Percentiles rank a stretch among this genome's conserved stretches.
phyloP scores from a whole-genome alignment of 1,140 invertebrate genomes.

The Anoplophora glabripennis region DNA sequence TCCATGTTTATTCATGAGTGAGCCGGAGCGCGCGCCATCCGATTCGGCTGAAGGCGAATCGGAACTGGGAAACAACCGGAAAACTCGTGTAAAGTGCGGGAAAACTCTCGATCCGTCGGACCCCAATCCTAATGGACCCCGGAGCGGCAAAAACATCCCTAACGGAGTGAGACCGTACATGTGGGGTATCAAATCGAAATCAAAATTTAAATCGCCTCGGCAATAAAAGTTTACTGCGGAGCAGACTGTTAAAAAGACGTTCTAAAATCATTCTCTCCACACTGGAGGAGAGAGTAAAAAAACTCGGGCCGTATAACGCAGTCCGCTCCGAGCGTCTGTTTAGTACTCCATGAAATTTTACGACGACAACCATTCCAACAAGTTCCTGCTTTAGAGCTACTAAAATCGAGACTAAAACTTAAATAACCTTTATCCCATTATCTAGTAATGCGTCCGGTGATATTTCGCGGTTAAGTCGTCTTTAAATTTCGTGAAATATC shows the following conservation, averaged over 20 bases:
- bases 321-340: conserved; percentile 25
- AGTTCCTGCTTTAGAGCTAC: conserved; percentile 36
- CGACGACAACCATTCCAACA: conserved; percentile 40
- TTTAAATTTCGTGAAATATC: conserved; percentile 19
- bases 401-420: conserved; percentile 25
- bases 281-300: conserved; percentile 22
- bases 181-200: conserved; percentile 18
- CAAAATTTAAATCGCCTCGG: conserved; percentile 24
- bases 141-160: conserved; percentile 10
- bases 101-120: conserved; percentile 26
- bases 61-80: conserved; percentile 21
- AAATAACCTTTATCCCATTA: conserved; percentile 19
- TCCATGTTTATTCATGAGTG: conserved; percentile 15
- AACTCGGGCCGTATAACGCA: conserved; percentile 34
- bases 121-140: conserved; percentile 11
- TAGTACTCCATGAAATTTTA: conserved; percentile 46
- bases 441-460: conserved; percentile 6
- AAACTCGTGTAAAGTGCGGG: conserved; percentile 21
- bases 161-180: conserved; percentile 9
- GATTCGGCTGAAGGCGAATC: conserved; percentile 7
- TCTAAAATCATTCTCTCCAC: conserved; percentile 23
- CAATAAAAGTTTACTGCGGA: conserved; percentile 28
- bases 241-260: conserved; percentile 34
- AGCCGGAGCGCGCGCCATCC: not conserved
- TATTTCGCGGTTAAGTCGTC: conserved; percentile 14